Percentiles rank a stretch among this genome's conserved stretches.
These are phyloP conservation scores for Barnardius zonarius DNA, from an alignment of 2,113 vertebrate genomes.

Conservation along the genomic window DNA sequence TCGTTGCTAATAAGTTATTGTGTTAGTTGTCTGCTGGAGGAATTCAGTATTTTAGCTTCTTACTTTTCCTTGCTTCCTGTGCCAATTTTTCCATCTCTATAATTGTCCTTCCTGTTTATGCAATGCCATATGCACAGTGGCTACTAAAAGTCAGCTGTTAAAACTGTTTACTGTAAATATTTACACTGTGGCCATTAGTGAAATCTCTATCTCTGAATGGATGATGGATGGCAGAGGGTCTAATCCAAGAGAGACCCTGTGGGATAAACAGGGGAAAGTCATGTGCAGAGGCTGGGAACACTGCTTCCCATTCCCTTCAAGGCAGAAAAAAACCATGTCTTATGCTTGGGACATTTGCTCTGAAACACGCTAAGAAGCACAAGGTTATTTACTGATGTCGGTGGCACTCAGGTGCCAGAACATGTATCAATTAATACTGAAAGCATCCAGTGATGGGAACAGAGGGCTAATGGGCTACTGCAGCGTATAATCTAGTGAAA, in stretches of 20 bases:
- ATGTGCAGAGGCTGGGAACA: neutral
- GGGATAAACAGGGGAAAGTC: constrained; percentile 46
- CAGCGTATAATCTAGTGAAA: neutral
- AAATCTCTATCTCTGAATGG: constrained; percentile 18
- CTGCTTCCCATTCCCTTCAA: neutral
- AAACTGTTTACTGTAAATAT: constrained; percentile 66
- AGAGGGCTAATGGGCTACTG: neutral
- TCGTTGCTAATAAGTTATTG: neutral
- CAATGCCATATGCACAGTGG: constrained; percentile 30
- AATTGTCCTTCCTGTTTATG: constrained; percentile 56
- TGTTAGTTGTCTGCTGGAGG: neutral
- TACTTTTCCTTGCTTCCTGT: constrained; percentile 12
- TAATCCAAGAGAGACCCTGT: constrained; percentile 30
- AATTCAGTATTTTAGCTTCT: neutral
- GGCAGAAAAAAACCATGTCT: neutral
- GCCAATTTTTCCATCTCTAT: constrained; percentile 43
- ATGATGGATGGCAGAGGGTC: constrained; percentile 50
- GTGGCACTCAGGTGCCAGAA: neutral
- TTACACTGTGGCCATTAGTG: constrained; percentile 47
- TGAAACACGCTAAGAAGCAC: neutral
- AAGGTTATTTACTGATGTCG: neutral
- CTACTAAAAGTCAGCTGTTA: constrained; percentile 44
- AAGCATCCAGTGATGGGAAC: neutral
- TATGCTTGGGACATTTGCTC: neutral
- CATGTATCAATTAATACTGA: neutral